Evolutionary conservation across 2,797 vertebrate species (phyloP), one percentile per base, ranked within the genome.

Genomic region (Spea hammondii): DNA sequence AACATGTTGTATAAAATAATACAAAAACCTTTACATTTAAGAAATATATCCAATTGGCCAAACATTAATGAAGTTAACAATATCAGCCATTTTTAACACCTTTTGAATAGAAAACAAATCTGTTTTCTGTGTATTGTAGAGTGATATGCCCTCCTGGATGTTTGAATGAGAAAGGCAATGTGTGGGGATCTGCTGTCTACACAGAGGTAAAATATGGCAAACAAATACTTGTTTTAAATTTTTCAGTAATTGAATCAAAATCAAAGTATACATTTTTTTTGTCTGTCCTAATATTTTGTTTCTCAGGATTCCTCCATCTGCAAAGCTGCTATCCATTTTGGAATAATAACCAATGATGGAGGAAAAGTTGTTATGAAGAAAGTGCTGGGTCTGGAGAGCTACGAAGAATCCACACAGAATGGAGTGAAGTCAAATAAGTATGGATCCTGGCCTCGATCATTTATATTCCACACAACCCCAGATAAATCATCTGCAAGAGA

Each of bases 381-480:
- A 44, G 13, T 9, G 51, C 64, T 64, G n/a, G 57, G 47, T 49
- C 71, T 14, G 59, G 59, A 8, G 4, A 62, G 14, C 17, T 50
- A 73, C 10, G 62, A 53, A 14, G 17, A 54, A 48, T 14, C 73
- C 10, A 55, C 64, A 55, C 53, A 55, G 65, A 66, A 75, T 66
- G 64, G 50, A 8, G 50, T 65, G 5, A 65, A 5, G 46, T 14
- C 49, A 3, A 14, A 7, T 45, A 14, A n/a, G 8, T n/a, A 54
- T 5, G 50, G 17, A 12, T 7, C 32, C 4, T 65, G 57, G 72
- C 10, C 54, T 47, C 54, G 70, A 14, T 72, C 72, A 65, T 74
- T 74, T 65, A 3, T 44, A 13, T 65, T 62, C 72, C 4, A 53
- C 14, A 50, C 60, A 49, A 3, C 8, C 51, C 12, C 55, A 57